Percentiles rank a stretch among this genome's conserved stretches.
Conservation (phyloP, 2,888 invertebrate species). For the Archaeoteleia sp. region DNA sequence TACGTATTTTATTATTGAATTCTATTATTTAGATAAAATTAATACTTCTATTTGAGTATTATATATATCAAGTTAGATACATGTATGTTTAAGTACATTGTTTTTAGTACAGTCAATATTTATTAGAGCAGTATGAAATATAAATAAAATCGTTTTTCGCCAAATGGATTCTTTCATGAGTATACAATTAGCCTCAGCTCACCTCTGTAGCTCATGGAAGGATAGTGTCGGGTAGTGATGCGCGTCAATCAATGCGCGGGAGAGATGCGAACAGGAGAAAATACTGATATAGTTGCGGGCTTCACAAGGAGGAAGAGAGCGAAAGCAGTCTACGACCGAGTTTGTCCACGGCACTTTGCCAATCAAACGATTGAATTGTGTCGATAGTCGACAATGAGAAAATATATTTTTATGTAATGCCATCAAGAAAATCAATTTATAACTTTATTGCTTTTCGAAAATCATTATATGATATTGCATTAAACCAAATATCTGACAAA, state of each 20-base stretch:
- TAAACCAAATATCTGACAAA: no score
- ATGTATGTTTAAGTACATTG: no score
- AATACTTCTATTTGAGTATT: no score
- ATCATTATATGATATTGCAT: no score
- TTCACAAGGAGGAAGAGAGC: slow-evolving; percentile 56
- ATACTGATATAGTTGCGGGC: slow-evolving; percentile 71
- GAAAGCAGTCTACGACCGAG: slow-evolving; percentile 53
- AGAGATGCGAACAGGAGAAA: slow-evolving; percentile 73
- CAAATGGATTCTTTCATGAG: slow-evolving; percentile 65
- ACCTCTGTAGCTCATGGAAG: slow-evolving; percentile 74
- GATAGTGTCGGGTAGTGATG: slow-evolving; percentile 73
- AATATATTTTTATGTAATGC: slow-evolving; percentile 31
- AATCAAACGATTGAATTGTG: slow-evolving; percentile 37
- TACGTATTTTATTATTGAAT: slow-evolving; percentile 15
- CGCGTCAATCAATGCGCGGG: slow-evolving; percentile 72
- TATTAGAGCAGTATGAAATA: no score
- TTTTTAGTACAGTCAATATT: no score
- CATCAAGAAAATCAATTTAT: slow-evolving; percentile 33
- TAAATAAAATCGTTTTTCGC: slow-evolving; percentile 53
- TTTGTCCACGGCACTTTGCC: slow-evolving; percentile 48
- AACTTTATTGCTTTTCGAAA: neutral
- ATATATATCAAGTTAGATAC: no score
- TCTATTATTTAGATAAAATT: no score
- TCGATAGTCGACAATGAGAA: slow-evolving; percentile 23
- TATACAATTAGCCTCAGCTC: slow-evolving; percentile 71